phyloP scores from a whole-genome alignment of 2,888 invertebrate genomes.

The Drosophila parthenogenetica region DNA sequence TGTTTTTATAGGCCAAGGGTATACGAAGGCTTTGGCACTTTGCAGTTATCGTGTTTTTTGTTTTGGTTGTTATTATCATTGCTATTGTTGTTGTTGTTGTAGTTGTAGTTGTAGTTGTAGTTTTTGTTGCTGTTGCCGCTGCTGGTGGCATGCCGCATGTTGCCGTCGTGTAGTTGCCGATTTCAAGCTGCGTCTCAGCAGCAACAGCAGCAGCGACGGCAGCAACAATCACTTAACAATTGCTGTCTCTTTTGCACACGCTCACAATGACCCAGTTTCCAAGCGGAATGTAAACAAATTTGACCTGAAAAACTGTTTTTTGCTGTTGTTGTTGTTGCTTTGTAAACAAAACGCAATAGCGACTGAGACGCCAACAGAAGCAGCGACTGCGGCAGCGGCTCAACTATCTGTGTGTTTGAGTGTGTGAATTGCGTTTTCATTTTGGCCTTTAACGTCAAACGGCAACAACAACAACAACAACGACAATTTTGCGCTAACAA shows the following conservation, averaged over 20 bases:
- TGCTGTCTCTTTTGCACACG: conserved; percentile 63
- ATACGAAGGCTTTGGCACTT: conserved; percentile 23
- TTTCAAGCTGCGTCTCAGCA: conserved; percentile 63
- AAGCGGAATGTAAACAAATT: conserved; percentile 83
- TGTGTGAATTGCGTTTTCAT: conserved; percentile 69
- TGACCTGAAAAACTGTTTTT: conserved; percentile 80
- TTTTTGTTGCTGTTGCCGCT: conserved; percentile 42
- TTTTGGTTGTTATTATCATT: conserved; percentile 43
- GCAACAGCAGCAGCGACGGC: conserved; percentile 36
- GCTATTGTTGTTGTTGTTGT: conserved; percentile 38
- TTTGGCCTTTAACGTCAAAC: conserved; percentile 64
- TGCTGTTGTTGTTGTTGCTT: conserved; percentile 55
- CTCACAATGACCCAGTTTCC: conserved; percentile 83
- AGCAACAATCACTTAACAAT: conserved; percentile 33
- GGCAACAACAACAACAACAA: conserved; percentile 32
- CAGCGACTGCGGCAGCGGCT: conserved; percentile 51
- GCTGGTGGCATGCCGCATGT: conserved; percentile 70
- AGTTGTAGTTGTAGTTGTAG: conserved; percentile 43
- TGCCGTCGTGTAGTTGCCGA: conserved; percentile 54
- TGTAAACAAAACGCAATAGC: conserved; percentile 76
- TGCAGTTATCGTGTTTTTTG: conserved; percentile 22
- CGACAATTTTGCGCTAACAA: conserved; percentile 60
- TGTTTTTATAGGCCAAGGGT: conserved; percentile 31
- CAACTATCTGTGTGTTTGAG: conserved; percentile 35
- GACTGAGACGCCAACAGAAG: conserved; percentile 52